Evolutionary conservation across 2,888 invertebrate species (phyloP).

Genomic region (Parapristionchus giblindavisi): DNA sequence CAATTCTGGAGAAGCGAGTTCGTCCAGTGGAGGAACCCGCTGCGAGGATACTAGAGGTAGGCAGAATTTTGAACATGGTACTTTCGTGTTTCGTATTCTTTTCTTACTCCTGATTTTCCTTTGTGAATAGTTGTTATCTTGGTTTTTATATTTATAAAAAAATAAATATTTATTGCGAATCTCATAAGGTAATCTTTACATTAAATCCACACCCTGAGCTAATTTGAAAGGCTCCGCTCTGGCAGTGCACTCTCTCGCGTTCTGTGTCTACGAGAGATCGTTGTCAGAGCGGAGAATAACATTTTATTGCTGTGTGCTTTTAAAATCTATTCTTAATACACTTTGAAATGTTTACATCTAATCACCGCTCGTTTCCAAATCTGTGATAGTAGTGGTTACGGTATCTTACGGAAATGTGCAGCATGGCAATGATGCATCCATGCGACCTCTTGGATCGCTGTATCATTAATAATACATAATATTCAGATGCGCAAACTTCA

Average conservation of each 20-base stretch:
- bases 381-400: no score
- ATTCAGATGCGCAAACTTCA: slow-evolving; percentile 52
- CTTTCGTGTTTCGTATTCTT: background rate
- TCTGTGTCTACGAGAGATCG: no score
- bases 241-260: no score
- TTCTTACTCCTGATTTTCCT: background rate
- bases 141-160: background rate
- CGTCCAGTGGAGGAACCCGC: slow-evolving; percentile 47
- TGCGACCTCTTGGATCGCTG: slow-evolving; percentile 1
- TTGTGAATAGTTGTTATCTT: background rate
- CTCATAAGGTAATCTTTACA: no score
- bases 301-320: background rate
- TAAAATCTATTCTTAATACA: no score
- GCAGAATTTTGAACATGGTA: background rate
- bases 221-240: no score
- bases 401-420: no score
- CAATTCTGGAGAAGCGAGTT: slow-evolving; percentile 82
- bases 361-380: no score
- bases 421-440: no score
- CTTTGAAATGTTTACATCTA: no score
- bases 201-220: no score
- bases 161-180: no score
- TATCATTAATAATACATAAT: background rate
- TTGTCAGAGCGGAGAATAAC: background rate
- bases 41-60: slow-evolving; percentile 48